Base-by-base conservation (phyloP, 1,140 invertebrate species). In the Drosophila suzukii region DNA sequence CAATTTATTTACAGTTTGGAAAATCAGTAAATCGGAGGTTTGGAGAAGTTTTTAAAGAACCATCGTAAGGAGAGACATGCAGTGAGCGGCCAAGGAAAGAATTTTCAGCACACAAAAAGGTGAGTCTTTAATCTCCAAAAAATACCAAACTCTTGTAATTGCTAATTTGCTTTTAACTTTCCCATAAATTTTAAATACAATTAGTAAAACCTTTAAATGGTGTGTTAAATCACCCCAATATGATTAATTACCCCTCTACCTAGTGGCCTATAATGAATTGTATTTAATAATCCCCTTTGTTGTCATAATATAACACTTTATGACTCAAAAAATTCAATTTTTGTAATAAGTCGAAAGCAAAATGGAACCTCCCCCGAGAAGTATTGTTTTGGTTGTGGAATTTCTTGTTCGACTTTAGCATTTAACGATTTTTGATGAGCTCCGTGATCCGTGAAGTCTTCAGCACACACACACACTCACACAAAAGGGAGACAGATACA, bases 361-460 rank as follows among this genome's bases (percentile, higher is more conserved):
- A 17, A 6, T 51, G n/a, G 27, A 49, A 15, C 15, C 15, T 12
- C 20, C 43, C 43, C 34, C 15, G 2, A 32, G 15, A n/a, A 49
- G 43, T 34, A 57, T 65, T 80, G 39, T 86, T 78, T 61, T 85
- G 63, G 15, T 10, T 47, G 27, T 49, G 46, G 36, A 71, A 81
- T 58, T 67, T 63, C 44, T 60, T 78, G 32, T 54, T 73, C 51
- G 36, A 54, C 67, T 80, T 83, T 78, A 41, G 84, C 84, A 83
- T 78, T 90, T 89, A 90, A 89, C 85, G 84, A 89, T 89, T 89
- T 89, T 81, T 89, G 84, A 89, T 89, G 84, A 71, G 85, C 75
- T 81, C 85, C 74, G 72, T 89, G 84, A 89, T 89, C 84, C 85
- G 84, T 89, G 70, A 89, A 82, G 83, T 79, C 83, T 82, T 78